Base-by-base conservation (phyloP, 2,888 invertebrate genomes). In the Habrosyne pyritoides region DNA sequence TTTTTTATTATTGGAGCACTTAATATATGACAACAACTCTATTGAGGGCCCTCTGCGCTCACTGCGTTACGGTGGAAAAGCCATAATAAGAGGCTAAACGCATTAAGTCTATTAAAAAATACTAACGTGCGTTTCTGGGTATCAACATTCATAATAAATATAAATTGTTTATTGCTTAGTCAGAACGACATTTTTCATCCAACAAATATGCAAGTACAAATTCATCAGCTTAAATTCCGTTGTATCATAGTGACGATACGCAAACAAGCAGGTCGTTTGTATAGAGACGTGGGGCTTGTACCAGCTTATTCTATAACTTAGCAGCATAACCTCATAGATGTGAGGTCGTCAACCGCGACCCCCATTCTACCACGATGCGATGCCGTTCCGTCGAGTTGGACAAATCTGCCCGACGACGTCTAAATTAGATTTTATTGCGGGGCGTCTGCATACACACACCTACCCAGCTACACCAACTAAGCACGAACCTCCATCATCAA, bases 381-480 rank as follows among this genome's bases (percentile, higher is more conserved):
- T 73, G 75, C 77, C 85, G 73, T 84, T 82, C 76, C 75, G 80
- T 79, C 85, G 42, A n/a, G 18, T 42, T 42, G 84, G 84, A 90
- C 89, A 90, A 91, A 91, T 91, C 91, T 87, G 87, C 82, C 75
- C 77, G 78, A 79, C 83, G 77, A 91, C 84, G 90, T 90, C 90
- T 91, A 92, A 91, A 92, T 92, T 92, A 91, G 91, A 92, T 91
- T 91, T 92, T 91, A 91, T 91, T 91, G 85, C 90, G 75, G 81
- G 82, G 81, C 89, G 91, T 88, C 89, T 87, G 87, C 80, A 71
- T 79, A 79, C 79, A 80, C 75, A 71, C 78, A 79, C 76, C 73
- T 73, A 72, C 67, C 69, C 55, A 59, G 61, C 67, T 65, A 54
- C 64, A 71, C 89, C 86, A 86, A 61, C 62, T 61, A 75, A 80